Percentiles rank a stretch among this genome's conserved stretches.
Conservation (phyloP, 2,113 vertebrate genomes). For the Eleginops maclovinus region DNA sequence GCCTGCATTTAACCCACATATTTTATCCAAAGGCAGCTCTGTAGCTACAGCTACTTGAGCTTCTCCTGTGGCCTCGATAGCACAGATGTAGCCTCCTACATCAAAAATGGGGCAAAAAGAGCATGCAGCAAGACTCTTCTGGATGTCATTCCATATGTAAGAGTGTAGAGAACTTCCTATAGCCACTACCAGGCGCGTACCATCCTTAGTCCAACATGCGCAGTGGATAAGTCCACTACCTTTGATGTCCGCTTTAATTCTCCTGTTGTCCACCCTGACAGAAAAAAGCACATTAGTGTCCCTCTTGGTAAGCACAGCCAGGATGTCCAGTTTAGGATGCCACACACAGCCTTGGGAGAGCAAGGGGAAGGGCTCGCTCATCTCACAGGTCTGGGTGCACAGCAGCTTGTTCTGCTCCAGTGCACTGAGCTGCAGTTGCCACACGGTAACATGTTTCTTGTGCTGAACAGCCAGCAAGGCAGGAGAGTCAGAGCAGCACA, state of each 20-base stretch:
- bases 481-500: constrained; percentile 77
- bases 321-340: constrained; percentile 90
- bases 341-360: constrained; percentile 95
- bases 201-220: constrained; percentile 95
- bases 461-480: constrained; percentile 93
- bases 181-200: constrained; percentile 91
- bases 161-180: constrained; percentile 90
- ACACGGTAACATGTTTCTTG: constrained; percentile 90
- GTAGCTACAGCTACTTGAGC: constrained; percentile 90
- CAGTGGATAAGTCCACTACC: constrained; percentile 89
- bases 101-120: constrained; percentile 90
- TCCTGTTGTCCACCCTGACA: constrained; percentile 84
- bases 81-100: constrained; percentile 88
- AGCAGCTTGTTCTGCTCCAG: constrained; percentile 87
- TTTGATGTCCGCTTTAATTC: constrained; percentile 88
- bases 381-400: constrained; percentile 91
- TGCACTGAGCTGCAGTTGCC: constrained; percentile 89
- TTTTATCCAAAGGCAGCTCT: constrained; percentile 92
- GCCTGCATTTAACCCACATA: constrained; percentile 90
- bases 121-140: constrained; percentile 87
- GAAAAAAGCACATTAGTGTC: constrained; percentile 89
- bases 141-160: constrained; percentile 92
- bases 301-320: constrained; percentile 90
- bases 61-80: constrained; percentile 85
- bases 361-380: constrained; percentile 88